phyloP scores from a whole-genome alignment of 2,113 vertebrate genomes.

The Cheilinus undulatus region DNA sequence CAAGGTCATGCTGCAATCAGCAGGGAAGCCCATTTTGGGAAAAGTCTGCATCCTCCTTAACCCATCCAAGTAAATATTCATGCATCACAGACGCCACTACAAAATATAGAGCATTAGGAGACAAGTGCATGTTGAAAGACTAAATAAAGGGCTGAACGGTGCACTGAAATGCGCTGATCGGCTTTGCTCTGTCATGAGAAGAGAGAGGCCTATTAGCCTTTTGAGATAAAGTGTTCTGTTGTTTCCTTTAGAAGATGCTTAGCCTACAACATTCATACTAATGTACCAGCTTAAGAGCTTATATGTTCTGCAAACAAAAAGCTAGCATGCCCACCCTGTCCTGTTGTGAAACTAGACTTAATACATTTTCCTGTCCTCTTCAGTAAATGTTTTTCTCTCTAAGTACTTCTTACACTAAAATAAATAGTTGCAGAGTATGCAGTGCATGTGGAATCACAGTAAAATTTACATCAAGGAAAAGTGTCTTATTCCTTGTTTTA shows the following conservation, averaged over 20 bases:
- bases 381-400: not conserved
- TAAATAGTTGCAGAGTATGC: not conserved
- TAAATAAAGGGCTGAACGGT: not conserved
- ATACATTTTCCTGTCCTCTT: not conserved
- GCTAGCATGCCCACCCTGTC: not conserved
- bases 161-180: conserved; percentile 7
- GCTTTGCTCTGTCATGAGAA: conserved; percentile 12
- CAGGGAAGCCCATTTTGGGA: not conserved
- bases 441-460: not conserved
- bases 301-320: conserved; percentile 11
- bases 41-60: conserved; percentile 3
- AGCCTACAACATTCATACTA: conserved; percentile 26
- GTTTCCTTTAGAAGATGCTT: conserved; percentile 19
- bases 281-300: conserved; percentile 38
- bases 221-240: conserved; percentile 21
- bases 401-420: not conserved
- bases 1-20: conserved; percentile 4
- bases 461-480: too few species aligned
- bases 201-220: conserved; percentile 6
- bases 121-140: not conserved
- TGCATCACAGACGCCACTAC: not conserved
- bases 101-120: not conserved
- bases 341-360: conserved; percentile 2
- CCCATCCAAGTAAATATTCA: not conserved
- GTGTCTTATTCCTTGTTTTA: too few species aligned